These are phyloP conservation scores for Herpailurus yagouaroundi DNA, from an alignment of 2,113 vertebrate species.

Conservation along the genomic window DNA sequence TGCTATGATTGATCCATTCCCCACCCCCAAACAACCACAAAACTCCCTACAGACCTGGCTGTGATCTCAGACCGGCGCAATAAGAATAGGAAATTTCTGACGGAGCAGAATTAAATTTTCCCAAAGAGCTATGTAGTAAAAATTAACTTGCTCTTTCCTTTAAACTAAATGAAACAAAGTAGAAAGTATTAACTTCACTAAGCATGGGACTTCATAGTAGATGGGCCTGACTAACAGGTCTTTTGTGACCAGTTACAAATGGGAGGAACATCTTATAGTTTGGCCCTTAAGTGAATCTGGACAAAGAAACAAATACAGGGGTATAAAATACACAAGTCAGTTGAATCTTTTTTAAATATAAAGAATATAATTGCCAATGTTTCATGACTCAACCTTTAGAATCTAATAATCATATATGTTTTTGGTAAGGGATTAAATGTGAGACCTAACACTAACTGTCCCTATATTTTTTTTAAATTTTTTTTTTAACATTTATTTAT, in stretches of 20 bases:
- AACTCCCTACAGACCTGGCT: neutral
- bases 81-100: neutral
- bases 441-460: neutral
- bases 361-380: neutral
- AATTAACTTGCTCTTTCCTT: neutral
- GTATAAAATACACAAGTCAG: neutral
- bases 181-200: neutral
- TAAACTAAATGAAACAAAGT: neutral
- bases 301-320: conserved; percentile 7
- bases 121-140: neutral
- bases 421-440: neutral
- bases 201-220: neutral
- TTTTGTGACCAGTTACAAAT: conserved; percentile 15
- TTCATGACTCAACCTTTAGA: neutral
- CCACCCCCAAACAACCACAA: neutral
- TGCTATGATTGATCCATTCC: neutral
- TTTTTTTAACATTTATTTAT: too few species aligned
- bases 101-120: neutral
- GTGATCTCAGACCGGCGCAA: neutral
- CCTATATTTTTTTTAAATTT: neutral
- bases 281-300: neutral
- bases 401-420: neutral
- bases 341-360: neutral
- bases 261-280: neutral
- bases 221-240: neutral